phyloP scores from a whole-genome alignment of 1,140 invertebrate species.

The Saccostrea echinata region DNA sequence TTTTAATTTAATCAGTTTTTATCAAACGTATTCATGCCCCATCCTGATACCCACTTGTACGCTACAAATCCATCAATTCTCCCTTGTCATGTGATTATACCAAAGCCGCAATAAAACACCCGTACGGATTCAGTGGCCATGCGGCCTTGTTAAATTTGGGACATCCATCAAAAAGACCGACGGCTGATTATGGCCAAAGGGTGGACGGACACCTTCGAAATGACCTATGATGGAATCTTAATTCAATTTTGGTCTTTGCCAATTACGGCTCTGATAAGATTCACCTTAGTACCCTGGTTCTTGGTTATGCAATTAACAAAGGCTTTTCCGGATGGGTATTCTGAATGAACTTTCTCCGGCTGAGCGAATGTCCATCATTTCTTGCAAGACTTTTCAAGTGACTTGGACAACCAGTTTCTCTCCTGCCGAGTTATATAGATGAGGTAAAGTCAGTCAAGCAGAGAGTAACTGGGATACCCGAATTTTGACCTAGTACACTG shows the following conservation, averaged over 20 bases:
- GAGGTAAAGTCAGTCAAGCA: neutral
- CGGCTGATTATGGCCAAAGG: slow-evolving; percentile 31
- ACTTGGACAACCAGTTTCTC: neutral
- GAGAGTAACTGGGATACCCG: slow-evolving; percentile 14
- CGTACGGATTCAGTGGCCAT: slow-evolving; percentile 23
- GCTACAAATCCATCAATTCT: slow-evolving; percentile 26
- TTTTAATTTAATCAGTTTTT: slow-evolving; percentile 26
- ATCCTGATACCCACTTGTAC: slow-evolving; percentile 30
- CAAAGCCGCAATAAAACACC: slow-evolving; percentile 12
- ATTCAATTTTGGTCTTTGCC: slow-evolving; percentile 36
- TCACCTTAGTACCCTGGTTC: neutral
- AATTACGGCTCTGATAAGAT: slow-evolving; percentile 10
- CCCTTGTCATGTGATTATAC: neutral
- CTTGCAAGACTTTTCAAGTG: slow-evolving; percentile 8
- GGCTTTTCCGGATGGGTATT: neutral
- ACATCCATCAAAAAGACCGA: slow-evolving; percentile 25
- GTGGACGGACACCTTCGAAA: slow-evolving; percentile 12
- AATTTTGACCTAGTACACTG: neutral
- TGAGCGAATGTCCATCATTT: slow-evolving; percentile 17
- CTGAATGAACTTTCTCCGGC: slow-evolving; percentile 14
- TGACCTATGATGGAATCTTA: slow-evolving; percentile 37
- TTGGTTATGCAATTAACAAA: slow-evolving; percentile 29
- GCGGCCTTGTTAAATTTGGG: slow-evolving; percentile 13
- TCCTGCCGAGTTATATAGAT: neutral
- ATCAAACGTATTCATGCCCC: slow-evolving; percentile 15